Evolutionary conservation across 2,797 vertebrate species (phyloP).

Genomic region (Muscicapa striata): DNA sequence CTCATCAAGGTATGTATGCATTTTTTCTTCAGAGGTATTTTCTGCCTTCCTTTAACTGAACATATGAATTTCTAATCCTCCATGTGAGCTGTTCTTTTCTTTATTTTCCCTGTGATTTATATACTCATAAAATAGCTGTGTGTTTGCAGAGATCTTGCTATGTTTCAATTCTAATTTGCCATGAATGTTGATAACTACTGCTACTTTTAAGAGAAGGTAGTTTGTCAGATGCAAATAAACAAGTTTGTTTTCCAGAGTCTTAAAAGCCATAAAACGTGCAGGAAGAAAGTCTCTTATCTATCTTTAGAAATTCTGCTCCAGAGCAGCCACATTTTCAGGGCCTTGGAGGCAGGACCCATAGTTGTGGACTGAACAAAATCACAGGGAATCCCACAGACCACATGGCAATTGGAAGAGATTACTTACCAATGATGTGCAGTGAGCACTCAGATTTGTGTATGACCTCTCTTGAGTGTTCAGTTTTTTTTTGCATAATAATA

Average conservation of each 20-base stretch:
- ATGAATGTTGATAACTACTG: neutral
- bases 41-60: neutral
- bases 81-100: neutral
- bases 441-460: conserved; percentile 33
- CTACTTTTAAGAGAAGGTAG: conserved; percentile 24
- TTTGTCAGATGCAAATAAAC: conserved; percentile 1
- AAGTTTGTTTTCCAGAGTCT: neutral
- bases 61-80: conserved; percentile 24
- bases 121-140: neutral
- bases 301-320: neutral
- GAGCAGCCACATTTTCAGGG: neutral
- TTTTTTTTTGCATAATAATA: conserved; percentile 5
- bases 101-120: conserved; percentile 26
- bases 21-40: conserved; percentile 15
- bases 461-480: neutral
- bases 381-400: neutral
- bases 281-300: neutral
- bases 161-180: conserved; percentile 25
- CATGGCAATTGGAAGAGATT: neutral
- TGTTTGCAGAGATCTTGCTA: neutral
- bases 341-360: neutral
- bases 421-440: conserved; percentile 56
- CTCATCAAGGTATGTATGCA: neutral
- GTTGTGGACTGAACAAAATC: neutral
- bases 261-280: conserved; percentile 7